Evolutionary conservation across 1,140 invertebrate species (phyloP).

Genomic region (Phocides pigmalion): DNA sequence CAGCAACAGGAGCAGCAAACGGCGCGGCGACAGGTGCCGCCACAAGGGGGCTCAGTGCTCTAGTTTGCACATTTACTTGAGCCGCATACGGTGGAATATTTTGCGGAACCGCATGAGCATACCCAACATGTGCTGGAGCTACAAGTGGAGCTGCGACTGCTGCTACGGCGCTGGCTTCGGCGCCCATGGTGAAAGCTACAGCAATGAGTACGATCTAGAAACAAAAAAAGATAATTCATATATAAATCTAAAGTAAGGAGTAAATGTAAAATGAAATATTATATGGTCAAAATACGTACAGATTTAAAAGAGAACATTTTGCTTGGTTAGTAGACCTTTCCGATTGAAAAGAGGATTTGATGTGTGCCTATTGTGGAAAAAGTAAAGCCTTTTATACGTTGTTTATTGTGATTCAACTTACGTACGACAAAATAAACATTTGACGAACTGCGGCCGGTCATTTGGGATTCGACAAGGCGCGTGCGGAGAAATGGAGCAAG

Average conservation of each 20-base stretch:
- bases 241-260: not conserved
- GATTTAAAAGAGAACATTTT: conserved; percentile 80
- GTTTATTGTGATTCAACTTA: conserved; percentile 75
- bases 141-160: conserved; percentile 58
- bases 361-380: conserved; percentile 64
- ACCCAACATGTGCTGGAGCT: conserved; percentile 66
- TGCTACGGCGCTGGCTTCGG: conserved; percentile 71
- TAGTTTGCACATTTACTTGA: conserved; percentile 81
- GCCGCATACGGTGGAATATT: conserved; percentile 84
- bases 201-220: conserved; percentile 73
- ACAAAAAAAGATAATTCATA: conserved; percentile 23
- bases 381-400: conserved; percentile 70
- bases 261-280: not conserved
- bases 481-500: conserved; percentile 76
- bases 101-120: conserved; percentile 80
- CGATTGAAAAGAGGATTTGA: conserved; percentile 68
- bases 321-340: conserved; percentile 73
- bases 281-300: conserved; percentile 57
- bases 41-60: conserved; percentile 63
- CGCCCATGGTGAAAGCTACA: conserved; percentile 63
- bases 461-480: conserved; percentile 71
- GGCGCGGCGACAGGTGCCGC: conserved; percentile 59
- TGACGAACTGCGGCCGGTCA: conserved; percentile 68
- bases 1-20: conserved; percentile 52
- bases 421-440: conserved; percentile 69